Evolutionary conservation across 2,888 invertebrate genomes (phyloP).

Genomic region (Gortyna flavago): DNA sequence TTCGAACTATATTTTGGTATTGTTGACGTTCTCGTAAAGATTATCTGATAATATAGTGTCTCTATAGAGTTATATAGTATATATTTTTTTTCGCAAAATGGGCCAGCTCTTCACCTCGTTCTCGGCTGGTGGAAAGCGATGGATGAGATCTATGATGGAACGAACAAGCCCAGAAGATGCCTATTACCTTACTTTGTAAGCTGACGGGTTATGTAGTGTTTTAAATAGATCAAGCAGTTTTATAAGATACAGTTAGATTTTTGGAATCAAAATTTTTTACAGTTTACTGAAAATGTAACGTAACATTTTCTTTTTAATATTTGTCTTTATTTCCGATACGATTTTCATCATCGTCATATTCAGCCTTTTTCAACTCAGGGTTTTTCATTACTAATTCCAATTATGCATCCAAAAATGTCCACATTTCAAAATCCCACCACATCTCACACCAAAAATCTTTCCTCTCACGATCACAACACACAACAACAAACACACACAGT

Average conservation of each 20-base stretch:
- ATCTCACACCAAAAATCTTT: constrained; percentile 3
- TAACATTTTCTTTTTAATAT: not conserved
- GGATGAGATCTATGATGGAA: no score
- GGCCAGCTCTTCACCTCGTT: no score
- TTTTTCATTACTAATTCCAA: no score
- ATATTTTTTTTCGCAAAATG: no score
- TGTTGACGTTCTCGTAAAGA: not conserved
- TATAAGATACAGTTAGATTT: not conserved
- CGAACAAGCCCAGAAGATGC: no score
- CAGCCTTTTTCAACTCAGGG: not conserved
- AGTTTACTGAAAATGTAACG: not conserved
- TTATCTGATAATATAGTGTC: not conserved
- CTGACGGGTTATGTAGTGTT: not conserved
- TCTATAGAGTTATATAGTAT: not conserved
- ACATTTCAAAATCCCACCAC: no score
- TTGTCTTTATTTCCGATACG: not conserved
- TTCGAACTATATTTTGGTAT: not conserved
- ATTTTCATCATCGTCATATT: not conserved
- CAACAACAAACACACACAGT: constrained; percentile 27
- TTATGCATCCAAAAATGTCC: not conserved
- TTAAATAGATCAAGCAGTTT: not conserved
- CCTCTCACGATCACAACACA: not conserved
- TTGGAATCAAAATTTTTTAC: not conserved
- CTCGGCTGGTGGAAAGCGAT: no score
- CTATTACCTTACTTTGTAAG: no score